Conservation (phyloP, 1,140 invertebrate genomes). For the Ridgeia piscesae region DNA sequence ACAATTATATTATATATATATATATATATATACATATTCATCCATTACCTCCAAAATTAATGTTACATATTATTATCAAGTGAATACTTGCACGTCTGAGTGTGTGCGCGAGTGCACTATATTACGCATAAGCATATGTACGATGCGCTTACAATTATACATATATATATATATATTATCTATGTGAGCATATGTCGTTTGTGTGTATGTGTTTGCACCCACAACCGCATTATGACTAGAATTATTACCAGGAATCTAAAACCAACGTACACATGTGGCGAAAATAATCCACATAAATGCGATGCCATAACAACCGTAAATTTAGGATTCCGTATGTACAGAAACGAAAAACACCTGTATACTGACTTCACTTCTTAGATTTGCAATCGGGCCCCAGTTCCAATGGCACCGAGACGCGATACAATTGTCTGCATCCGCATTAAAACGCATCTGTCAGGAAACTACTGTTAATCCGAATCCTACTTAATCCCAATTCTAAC, state of each 20-base stretch:
- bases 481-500: too few relatives aligned
- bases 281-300: too few relatives aligned
- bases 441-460: too few relatives aligned
- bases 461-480: too few relatives aligned
- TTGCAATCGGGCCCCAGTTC: too few relatives aligned
- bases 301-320: too few relatives aligned
- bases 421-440: too few relatives aligned
- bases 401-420: too few relatives aligned
- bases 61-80: background rate
- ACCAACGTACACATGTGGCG: background rate
- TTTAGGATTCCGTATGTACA: too few relatives aligned
- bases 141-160: background rate
- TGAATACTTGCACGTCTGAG: background rate
- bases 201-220: background rate
- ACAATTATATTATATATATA: background rate
- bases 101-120: background rate
- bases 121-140: background rate
- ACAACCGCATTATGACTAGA: background rate
- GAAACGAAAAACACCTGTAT: too few relatives aligned
- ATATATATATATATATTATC: background rate
- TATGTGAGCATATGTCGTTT: background rate
- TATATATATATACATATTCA: background rate
- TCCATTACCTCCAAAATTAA: background rate
- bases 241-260: background rate
- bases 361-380: too few relatives aligned